These are phyloP conservation scores for Athalia rosae DNA, from an alignment of 2,888 invertebrate species.

Conservation along the genomic window DNA sequence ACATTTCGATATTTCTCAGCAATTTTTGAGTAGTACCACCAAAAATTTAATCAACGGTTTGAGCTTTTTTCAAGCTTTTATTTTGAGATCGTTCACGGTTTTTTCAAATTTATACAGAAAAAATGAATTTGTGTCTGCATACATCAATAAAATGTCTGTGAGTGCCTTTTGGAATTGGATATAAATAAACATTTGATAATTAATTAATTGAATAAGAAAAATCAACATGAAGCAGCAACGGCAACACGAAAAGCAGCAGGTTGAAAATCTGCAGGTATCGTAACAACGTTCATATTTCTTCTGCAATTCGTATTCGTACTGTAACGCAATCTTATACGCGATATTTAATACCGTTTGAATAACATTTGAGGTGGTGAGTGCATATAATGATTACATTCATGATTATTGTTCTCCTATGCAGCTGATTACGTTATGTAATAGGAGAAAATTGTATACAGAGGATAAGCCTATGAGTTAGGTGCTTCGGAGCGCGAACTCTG, in stretches of 20 bases:
- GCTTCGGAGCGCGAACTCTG: too few species aligned
- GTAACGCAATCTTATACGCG: too few species aligned
- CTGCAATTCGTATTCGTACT: too few species aligned
- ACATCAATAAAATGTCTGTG: neutral
- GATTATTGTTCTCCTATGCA: neutral
- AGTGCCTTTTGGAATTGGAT: constrained; percentile 4
- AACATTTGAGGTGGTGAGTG: neutral
- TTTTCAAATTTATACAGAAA: too few species aligned
- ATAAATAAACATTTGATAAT: neutral
- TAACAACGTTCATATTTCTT: too few species aligned
- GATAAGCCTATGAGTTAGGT: neutral
- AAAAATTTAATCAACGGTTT: too few species aligned
- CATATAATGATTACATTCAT: neutral
- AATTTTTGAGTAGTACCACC: too few species aligned
- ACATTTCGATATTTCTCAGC: too few species aligned
- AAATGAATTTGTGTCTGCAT: neutral
- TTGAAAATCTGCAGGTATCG: too few species aligned
- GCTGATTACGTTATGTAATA: constrained; percentile 18
- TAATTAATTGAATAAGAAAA: neutral
- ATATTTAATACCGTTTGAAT: neutral
- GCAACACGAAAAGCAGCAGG: too few species aligned
- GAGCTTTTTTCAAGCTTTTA: too few species aligned
- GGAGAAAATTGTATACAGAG: constrained; percentile 25
- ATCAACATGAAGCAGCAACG: neutral
- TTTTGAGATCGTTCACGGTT: too few species aligned